Evolutionary conservation across 2,113 vertebrate genomes (phyloP).

Genomic region (Lepus europaeus): DNA sequence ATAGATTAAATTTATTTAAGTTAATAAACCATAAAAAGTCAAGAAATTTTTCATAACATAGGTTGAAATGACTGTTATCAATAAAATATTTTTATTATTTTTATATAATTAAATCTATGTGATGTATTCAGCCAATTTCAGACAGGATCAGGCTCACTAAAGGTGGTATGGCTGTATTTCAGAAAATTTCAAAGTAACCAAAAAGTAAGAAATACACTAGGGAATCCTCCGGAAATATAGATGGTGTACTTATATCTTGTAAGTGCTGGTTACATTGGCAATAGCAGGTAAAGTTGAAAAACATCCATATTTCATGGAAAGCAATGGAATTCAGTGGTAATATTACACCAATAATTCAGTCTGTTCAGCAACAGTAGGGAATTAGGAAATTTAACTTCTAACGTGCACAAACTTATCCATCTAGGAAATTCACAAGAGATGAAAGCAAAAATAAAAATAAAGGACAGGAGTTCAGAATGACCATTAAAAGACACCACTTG

Average conservation of each 20-base stretch:
- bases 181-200: conserved; percentile 7
- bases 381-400: neutral
- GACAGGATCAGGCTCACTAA: too few species aligned
- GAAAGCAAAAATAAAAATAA: too few species aligned
- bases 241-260: neutral
- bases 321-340: neutral
- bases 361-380: neutral
- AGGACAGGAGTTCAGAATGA: too few species aligned
- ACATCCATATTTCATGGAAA: neutral
- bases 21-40: neutral
- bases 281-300: neutral
- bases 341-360: neutral
- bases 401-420: neutral
- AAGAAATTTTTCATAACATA: neutral
- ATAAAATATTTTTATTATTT: neutral
- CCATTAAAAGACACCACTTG: too few species aligned
- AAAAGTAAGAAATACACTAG: neutral
- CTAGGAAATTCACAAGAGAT: neutral
- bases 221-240: neutral
- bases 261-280: neutral
- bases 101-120: neutral
- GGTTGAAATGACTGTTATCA: neutral
- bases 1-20: too few species aligned
- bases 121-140: neutral
- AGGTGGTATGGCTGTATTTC: too few species aligned